Percentiles rank a stretch among this genome's conserved stretches.
phyloP scores from a whole-genome alignment of 64 coral and sea anemone species.

The Dendrophyllia cribrosa region DNA sequence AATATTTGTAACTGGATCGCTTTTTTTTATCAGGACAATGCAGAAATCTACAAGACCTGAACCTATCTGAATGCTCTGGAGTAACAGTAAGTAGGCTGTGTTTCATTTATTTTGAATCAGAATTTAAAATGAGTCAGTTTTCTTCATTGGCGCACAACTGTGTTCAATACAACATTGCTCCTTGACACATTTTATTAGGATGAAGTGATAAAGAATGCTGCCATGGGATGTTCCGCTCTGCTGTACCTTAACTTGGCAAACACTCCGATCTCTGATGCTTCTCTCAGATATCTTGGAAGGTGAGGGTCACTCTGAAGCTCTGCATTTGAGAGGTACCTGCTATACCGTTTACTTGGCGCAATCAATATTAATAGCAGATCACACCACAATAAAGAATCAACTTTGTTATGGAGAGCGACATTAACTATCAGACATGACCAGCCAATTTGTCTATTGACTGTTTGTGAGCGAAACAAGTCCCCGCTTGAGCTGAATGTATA shows the following conservation, averaged over 20 bases:
- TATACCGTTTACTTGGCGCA: too few relatives aligned
- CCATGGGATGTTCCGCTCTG: conserved; percentile 82
- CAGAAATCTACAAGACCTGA: conserved; percentile 96
- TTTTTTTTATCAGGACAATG: conserved; percentile 76
- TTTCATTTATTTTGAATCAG: neutral
- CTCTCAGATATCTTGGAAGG: conserved; percentile 90
- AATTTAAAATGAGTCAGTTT: too few relatives aligned
- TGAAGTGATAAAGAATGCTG: conserved; percentile 86
- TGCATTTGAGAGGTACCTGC: too few relatives aligned
- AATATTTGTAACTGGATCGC: neutral
- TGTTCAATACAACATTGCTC: too few relatives aligned
- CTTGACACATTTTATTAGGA: conserved; percentile 49
- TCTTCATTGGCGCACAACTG: too few relatives aligned
- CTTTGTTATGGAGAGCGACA: too few relatives aligned
- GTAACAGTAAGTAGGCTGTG: conserved; percentile 63
- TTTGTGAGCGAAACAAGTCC: too few relatives aligned
- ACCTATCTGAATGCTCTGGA: conserved; percentile 84
- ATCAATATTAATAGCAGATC: too few relatives aligned
- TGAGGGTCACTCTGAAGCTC: neutral
- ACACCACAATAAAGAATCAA: too few relatives aligned
- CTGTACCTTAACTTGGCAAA: conserved; percentile 90
- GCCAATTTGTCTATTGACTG: too few relatives aligned
- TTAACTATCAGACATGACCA: too few relatives aligned
- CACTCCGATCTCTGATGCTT: conserved; percentile 87
- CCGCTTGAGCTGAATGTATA: too few relatives aligned